Evolutionary conservation across 2,113 vertebrate genomes (phyloP).

Genomic region (Dicerorhinus sumatrensis): DNA sequence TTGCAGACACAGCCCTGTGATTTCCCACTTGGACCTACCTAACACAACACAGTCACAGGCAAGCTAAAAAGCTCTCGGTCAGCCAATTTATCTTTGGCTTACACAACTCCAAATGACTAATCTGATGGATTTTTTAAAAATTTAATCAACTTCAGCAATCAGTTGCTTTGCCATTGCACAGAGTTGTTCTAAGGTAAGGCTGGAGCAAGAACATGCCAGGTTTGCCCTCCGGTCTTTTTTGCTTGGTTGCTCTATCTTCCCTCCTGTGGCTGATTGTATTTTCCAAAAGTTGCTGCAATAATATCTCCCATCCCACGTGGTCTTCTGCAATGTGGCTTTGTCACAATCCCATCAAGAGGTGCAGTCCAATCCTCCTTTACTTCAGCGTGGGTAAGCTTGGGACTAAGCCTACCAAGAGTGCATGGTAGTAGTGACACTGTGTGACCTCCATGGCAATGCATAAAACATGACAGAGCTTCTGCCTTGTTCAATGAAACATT

Average conservation of each 20-base stretch:
- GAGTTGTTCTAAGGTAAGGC: not conserved
- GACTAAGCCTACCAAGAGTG: not conserved
- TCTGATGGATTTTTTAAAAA: not conserved
- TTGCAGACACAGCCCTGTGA: not conserved
- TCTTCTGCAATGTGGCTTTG: not conserved
- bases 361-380: not conserved
- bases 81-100: not conserved
- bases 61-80: not conserved
- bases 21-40: not conserved
- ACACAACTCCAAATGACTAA: not conserved
- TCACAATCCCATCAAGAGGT: not conserved
- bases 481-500: not conserved
- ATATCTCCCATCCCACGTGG: not conserved
- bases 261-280: not conserved
- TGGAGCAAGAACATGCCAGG: rapidly evolving
- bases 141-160: not conserved
- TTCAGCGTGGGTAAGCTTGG: not conserved
- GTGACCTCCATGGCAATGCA: not conserved
- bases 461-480: not conserved
- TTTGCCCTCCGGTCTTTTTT: not conserved
- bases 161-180: not conserved
- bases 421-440: not conserved
- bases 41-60: not conserved
- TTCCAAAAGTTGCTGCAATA: not conserved
- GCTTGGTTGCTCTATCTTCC: not conserved